Conservation (phyloP, 2,888 invertebrate species). For the Lordiphosa fenestrarum region DNA sequence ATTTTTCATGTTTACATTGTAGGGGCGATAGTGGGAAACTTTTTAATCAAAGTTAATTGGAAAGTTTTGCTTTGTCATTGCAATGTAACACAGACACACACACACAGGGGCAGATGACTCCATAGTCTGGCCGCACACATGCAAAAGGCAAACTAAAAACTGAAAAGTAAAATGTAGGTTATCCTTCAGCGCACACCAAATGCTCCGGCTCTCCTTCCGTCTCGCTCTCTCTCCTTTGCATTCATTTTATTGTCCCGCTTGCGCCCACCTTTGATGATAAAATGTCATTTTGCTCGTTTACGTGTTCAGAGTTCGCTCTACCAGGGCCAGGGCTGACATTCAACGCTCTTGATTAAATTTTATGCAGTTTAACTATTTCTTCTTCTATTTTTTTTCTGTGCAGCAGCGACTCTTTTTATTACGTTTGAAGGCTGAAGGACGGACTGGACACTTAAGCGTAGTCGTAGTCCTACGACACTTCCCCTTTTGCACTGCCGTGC, state of each 20-base stretch:
- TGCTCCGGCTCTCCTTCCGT: slow-evolving; percentile 31
- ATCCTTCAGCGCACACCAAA: slow-evolving; percentile 73
- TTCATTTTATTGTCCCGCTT: slow-evolving; percentile 48
- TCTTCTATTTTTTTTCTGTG: slow-evolving; percentile 1
- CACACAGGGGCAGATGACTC: slow-evolving; percentile 23
- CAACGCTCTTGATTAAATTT: slow-evolving; percentile 74
- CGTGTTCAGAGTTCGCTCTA: slow-evolving; percentile 46
- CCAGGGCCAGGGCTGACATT: slow-evolving; percentile 72
- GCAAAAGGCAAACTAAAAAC: slow-evolving; percentile 62
- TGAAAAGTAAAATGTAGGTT: slow-evolving; percentile 72
- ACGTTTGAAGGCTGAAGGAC: slow-evolving; percentile 56
- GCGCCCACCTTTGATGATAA: slow-evolving; percentile 74
- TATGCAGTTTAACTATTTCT: slow-evolving; percentile 74
- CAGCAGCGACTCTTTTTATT: slow-evolving; percentile 50
- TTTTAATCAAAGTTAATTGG: slow-evolving; percentile 75
- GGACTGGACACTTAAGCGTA: slow-evolving; percentile 53
- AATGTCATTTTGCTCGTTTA: slow-evolving; percentile 75
- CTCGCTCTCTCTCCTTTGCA: slow-evolving; percentile 12
- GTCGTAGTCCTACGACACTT: slow-evolving; percentile 19
- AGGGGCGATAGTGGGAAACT: slow-evolving; percentile 71
- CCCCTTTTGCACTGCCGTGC: neutral
- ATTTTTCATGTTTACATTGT: slow-evolving; percentile 74
- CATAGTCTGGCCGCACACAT: slow-evolving; percentile 27
- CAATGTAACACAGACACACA: slow-evolving; percentile 47
- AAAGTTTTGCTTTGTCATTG: slow-evolving; percentile 75